Percentiles rank a stretch among this genome's conserved stretches.
These are phyloP conservation scores for Cydia fagiglandana DNA, from an alignment of 1,140 invertebrate species.

Conservation along the genomic window DNA sequence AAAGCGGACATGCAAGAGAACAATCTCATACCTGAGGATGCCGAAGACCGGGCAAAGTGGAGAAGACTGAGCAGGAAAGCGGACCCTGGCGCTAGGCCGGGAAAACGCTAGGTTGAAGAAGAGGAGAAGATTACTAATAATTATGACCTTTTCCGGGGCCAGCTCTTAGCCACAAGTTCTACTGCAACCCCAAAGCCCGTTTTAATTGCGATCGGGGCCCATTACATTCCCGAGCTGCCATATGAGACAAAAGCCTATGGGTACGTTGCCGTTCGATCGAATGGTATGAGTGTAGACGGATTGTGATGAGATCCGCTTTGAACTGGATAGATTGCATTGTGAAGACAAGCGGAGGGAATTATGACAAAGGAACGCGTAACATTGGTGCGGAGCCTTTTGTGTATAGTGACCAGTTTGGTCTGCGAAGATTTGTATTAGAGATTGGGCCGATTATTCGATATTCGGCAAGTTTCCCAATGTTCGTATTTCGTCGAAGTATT, in stretches of 20 bases:
- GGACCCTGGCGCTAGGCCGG: no score
- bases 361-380: not conserved
- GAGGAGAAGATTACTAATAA: no score
- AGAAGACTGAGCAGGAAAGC: no score
- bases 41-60: no score
- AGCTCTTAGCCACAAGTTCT: not conserved
- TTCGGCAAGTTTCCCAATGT: no score
- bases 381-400: not conserved
- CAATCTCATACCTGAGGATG: no score
- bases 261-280: not conserved
- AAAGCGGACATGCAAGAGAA: no score
- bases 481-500: no score
- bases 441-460: no score
- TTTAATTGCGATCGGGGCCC: slow-evolving; percentile 20
- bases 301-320: slow-evolving; percentile 8
- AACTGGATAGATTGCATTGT: slow-evolving; percentile 8
- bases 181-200: slow-evolving; percentile 9
- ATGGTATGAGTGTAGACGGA: slow-evolving; percentile 1
- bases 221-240: slow-evolving; percentile 2
- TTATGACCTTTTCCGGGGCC: no score
- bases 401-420: not conserved
- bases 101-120: no score
- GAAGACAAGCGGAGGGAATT: not conserved
- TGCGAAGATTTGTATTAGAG: not conserved
- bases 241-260: slow-evolving; percentile 10